These are phyloP conservation scores for Ophiothrix spiculata DNA, from an alignment of 35 echinoderm and acorn worm genomes.

Conservation along the genomic window DNA sequence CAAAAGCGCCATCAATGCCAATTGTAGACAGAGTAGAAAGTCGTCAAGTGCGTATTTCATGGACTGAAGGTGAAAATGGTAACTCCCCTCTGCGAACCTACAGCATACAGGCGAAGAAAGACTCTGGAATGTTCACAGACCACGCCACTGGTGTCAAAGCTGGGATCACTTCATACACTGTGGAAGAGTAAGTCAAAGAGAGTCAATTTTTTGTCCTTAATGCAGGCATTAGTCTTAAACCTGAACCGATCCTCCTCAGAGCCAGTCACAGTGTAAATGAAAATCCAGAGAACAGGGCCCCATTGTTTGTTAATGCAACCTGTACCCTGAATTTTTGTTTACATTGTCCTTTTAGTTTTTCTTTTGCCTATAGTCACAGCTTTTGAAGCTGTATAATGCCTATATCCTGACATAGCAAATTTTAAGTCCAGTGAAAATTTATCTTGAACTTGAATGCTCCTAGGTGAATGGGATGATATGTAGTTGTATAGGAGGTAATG, in stretches of 20 bases:
- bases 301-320: too few relatives aligned
- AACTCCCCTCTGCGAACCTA: slow-evolving; percentile 80
- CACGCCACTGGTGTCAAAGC: slow-evolving; percentile 41
- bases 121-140: slow-evolving; percentile 28
- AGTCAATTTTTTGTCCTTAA: background rate
- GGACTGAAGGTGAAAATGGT: slow-evolving; percentile 53
- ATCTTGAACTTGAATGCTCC: too few relatives aligned
- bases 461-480: too few relatives aligned
- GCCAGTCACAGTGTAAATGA: too few relatives aligned
- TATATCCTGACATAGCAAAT: too few relatives aligned
- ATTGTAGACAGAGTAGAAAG: slow-evolving; percentile 70
- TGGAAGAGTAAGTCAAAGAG: slow-evolving; percentile 71
- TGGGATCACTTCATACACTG: slow-evolving; percentile 44
- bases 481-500: too few relatives aligned
- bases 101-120: slow-evolving; percentile 51
- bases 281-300: too few relatives aligned
- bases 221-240: background rate
- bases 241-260: too few relatives aligned
- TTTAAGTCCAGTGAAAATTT: too few relatives aligned
- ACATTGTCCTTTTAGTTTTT: too few relatives aligned
- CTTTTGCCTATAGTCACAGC: background rate
- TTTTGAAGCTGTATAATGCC: too few relatives aligned
- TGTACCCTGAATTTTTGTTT: too few relatives aligned
- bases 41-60: slow-evolving; percentile 59
- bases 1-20: slow-evolving; percentile 59